phyloP scores from a whole-genome alignment of 2,113 vertebrate genomes.

The Cyphomyrus discorhynchus region DNA sequence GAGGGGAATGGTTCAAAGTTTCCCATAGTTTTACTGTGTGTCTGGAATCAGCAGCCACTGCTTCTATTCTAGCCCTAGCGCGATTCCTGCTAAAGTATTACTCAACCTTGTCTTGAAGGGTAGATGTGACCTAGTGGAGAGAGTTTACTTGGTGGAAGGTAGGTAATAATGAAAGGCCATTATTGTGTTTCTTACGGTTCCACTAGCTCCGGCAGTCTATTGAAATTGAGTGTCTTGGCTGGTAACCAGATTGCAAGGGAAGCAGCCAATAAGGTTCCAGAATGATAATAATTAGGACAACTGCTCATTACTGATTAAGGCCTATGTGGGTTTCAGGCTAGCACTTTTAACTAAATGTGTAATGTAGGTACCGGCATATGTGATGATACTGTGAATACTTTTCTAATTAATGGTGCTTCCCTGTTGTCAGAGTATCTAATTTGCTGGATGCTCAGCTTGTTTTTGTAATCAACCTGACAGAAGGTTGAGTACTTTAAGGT shows the following conservation, averaged over 20 bases:
- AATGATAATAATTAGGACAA: not conserved
- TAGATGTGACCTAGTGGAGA: not conserved
- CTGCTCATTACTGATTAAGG: slow-evolving; percentile 1
- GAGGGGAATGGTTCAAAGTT: no score
- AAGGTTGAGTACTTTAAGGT: not conserved
- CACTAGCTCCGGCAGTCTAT: not conserved
- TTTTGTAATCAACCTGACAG: not conserved
- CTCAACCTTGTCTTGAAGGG: not conserved
- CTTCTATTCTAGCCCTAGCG: not conserved
- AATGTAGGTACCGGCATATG: not conserved
- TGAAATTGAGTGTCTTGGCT: not conserved
- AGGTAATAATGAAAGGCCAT: not conserved
- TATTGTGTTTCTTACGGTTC: not conserved
- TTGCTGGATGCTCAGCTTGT: not conserved
- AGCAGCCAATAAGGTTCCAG: not conserved
- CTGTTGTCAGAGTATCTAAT: not conserved
- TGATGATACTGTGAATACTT: not conserved
- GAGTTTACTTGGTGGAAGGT: not conserved
- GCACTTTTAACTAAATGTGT: not conserved
- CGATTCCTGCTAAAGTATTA: not conserved
- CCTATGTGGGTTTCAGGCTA: not conserved
- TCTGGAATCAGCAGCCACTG: not conserved
- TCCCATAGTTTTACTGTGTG: not conserved
- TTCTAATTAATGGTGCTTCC: not conserved
- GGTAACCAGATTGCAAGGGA: not conserved